Evolutionary conservation across 2,113 vertebrate species (phyloP), one percentile per base, ranked within the genome.

Genomic region (Chaetura pelagica): DNA sequence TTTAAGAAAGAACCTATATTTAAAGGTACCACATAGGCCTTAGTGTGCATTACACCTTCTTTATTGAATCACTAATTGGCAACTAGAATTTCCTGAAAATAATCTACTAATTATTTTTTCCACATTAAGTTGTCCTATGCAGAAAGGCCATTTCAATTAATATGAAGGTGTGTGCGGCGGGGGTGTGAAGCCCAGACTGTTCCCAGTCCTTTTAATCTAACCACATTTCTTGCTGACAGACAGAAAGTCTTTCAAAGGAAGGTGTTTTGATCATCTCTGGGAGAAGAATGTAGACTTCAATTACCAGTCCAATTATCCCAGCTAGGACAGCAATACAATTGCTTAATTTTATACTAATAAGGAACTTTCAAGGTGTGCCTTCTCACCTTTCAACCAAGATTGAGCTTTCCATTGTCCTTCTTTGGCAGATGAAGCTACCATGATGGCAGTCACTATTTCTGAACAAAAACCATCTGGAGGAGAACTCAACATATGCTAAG

Each of bases 151-250:
- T 40, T 94, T 79, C 89, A 94, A 94, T 91, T 92, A 94, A 84
- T 27, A 83, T 4, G 61, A 95, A 87, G 94, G 91, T 84, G 74
- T 89, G 75, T 54, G 66, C 0, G 1, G 66, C 0, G 1, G 62
- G 87, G 83, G 83, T 49, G 86, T 90, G 92, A 97, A 96, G 81
- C 55, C 89, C 62, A 96, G 94, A 87, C 94, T 84, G 69, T 95
- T 97, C 95, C 84, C 95, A 97, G 89, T 95, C 81, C 91, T 95
- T 97, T 96, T 96, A 97, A 96, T 95, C 94, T 96, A 95, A 95
- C 93, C 94, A 64, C 81, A 79, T 67, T 63, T 89, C 84, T 94
- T 89, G 61, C 81, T 87, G 66, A 92, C 88, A 95, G 95, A 96
- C 84, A 84, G 62, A 86, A 88, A 93, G 89, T 64, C 94, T 92